Percentiles rank a stretch among this genome's conserved stretches.
phyloP scores from a whole-genome alignment of 2,888 invertebrate species.

The Tyria jacobaeae region DNA sequence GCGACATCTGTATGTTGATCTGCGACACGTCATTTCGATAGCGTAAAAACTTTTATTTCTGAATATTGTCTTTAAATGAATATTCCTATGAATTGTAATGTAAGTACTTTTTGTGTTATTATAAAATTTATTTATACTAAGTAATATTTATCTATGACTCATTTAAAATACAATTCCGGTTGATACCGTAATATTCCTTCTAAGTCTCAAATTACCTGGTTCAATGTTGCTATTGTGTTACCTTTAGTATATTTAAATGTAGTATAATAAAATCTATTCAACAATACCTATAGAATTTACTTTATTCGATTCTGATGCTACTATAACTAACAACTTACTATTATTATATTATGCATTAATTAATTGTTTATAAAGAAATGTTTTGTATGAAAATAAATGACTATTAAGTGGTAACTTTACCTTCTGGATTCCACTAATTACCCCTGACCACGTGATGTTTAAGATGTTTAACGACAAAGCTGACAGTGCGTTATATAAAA shows the following conservation, averaged over 20 bases:
- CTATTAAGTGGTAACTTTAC: conserved; percentile 64
- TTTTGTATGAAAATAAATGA: conserved; percentile 75
- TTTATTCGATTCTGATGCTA: conserved; percentile 66
- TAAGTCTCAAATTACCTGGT: not conserved
- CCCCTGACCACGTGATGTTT: conserved; percentile 28
- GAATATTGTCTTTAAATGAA: conserved; percentile 24
- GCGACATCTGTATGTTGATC: not conserved
- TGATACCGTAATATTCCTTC: not conserved
- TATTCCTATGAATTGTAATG: conserved; percentile 9
- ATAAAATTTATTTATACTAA: not conserved
- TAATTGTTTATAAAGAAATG: conserved; percentile 51
- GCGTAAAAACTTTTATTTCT: conserved; percentile 19
- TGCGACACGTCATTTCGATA: too few species aligned
- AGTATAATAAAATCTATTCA: conserved; percentile 30
- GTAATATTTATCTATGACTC: not conserved
- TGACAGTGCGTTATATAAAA: conserved; percentile 26
- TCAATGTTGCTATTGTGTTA: conserved; percentile 25
- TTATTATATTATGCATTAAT: conserved; percentile 46
- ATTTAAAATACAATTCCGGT: too few species aligned
- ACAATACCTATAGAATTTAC: conserved; percentile 59
- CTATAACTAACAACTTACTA: conserved; percentile 62
- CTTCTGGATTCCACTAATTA: conserved; percentile 48
- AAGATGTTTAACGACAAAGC: conserved; percentile 28
- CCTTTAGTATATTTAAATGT: conserved; percentile 25
- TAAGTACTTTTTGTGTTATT: not conserved